Conservation (phyloP, 2,797 vertebrate species). For the Pempheris klunzingeri region DNA sequence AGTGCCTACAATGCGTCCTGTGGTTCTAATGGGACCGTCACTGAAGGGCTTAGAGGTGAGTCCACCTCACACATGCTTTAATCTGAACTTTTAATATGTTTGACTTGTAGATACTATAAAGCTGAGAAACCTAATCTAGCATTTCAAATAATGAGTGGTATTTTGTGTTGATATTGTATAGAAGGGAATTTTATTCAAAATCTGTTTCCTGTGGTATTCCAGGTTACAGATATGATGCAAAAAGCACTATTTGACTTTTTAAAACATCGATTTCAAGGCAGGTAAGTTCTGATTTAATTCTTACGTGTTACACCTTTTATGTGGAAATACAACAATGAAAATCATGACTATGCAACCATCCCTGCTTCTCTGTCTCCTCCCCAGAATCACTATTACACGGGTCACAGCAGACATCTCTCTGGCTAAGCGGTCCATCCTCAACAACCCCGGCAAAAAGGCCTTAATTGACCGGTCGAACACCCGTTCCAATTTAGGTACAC, state of each 20-base stretch:
- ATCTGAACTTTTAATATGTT: background rate
- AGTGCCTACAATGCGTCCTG: conserved; percentile 99
- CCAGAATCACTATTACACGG: conserved; percentile 96
- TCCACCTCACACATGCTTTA: background rate
- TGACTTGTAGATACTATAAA: background rate
- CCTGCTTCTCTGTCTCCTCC: conserved; percentile 26
- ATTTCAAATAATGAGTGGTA: background rate
- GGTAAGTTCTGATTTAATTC: conserved; percentile 88
- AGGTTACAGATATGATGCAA: conserved; percentile 99
- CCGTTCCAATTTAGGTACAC: conserved; percentile 94
- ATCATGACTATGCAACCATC: conserved; percentile 11
- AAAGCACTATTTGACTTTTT: conserved; percentile 99
- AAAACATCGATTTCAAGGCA: conserved; percentile 99
- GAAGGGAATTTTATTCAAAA: background rate
- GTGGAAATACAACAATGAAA: conserved; percentile 1
- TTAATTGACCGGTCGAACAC: conserved; percentile 98
- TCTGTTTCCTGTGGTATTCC: conserved; percentile 42
- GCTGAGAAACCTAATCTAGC: background rate
- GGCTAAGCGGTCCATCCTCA: conserved; percentile 97
- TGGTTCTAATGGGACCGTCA: conserved; percentile 97
- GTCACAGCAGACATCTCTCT: conserved; percentile 98
- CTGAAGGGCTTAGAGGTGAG: conserved; percentile 98
- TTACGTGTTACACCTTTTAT: conserved; percentile 2
- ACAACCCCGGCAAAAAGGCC: conserved; percentile 98
- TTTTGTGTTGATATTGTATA: background rate